Base-by-base conservation (phyloP, 2,888 invertebrate genomes). In the Tiliacea aurago region DNA sequence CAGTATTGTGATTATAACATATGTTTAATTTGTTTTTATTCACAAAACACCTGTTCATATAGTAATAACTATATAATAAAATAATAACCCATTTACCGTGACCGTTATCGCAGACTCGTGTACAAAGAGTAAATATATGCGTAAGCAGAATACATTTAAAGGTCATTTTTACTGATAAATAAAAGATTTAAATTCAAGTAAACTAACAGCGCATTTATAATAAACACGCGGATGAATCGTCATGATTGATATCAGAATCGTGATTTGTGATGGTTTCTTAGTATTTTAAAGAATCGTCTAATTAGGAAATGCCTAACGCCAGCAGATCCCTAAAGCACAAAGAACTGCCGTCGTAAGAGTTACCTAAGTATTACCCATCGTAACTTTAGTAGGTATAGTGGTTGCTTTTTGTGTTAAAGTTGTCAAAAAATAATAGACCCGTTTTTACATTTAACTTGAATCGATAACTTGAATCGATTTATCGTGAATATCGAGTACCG, bases 131-230 rank as follows among this genome's bases (percentile, higher is more conserved):
- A 41, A 15, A 5, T 58, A 28, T 7, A 9, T 41, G 20, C 5
- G 13, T 62, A 69, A n/a, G 53, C 33, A 43, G 43, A 65, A 45
- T 53, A 77, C 1, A 45, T 62, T 68, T 51, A 47, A 13, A 62
- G 41, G 23, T 62, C 11, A 41, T 43, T 47, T 56, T 49, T 49
- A 20, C 13, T 33, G 33, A 33, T 33, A 77, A 49, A 45, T 11
- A 11, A 1, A 18, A 18, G 1, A 33, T 49, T 13, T 2, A 28
- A 28, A 28, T 28, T 28, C 7, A 18, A 43, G 20, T 0, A 18
- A 56, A 83, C 84, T 85, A 85, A 89, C 88, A 84, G 66, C 91
- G 92, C 5, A 90, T 20, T 43, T 6, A 55, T 9, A 5, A 90
- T 20, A 37, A 0, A 41, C 18, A 47, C 7, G 3, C 45, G 10